Evolutionary conservation across 2,113 vertebrate genomes (phyloP).

Genomic region (Peromyscus maniculatus): DNA sequence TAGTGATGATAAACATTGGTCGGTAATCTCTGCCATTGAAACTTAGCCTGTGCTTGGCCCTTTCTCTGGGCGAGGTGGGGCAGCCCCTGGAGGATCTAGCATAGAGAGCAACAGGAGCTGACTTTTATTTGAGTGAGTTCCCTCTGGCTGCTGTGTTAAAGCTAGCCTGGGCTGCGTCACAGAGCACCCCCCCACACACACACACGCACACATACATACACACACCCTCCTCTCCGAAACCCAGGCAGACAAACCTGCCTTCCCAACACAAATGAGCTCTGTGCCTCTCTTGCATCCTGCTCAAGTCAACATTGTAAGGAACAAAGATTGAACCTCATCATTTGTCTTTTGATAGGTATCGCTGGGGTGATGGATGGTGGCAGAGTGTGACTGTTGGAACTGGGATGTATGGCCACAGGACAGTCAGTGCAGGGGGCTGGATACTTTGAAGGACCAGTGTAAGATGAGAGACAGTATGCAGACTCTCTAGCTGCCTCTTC

Average conservation of each 20-base stretch:
- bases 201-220: no score
- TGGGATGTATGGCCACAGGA: background rate
- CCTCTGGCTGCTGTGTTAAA: background rate
- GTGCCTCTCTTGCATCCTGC: background rate
- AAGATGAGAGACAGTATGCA: background rate
- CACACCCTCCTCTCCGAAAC: background rate
- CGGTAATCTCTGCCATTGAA: background rate
- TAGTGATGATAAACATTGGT: background rate
- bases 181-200: no score
- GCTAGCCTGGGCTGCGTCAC: background rate
- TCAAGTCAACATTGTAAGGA: background rate
- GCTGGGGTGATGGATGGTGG: background rate
- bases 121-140: background rate
- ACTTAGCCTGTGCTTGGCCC: background rate
- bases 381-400: background rate
- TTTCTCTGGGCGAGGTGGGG: background rate
- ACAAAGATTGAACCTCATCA: background rate
- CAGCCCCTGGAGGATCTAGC: background rate
- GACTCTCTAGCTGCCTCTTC: background rate
- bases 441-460: conserved; percentile 50
- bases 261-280: background rate
- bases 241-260: background rate
- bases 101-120: background rate
- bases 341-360: background rate
- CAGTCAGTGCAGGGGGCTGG: background rate